A percentile compares a stretch with the other conserved stretches of the same genome.
These are phyloP conservation scores for Laterallus jamaicensis DNA, from an alignment of 2,113 vertebrate species.

Conservation along the genomic window DNA sequence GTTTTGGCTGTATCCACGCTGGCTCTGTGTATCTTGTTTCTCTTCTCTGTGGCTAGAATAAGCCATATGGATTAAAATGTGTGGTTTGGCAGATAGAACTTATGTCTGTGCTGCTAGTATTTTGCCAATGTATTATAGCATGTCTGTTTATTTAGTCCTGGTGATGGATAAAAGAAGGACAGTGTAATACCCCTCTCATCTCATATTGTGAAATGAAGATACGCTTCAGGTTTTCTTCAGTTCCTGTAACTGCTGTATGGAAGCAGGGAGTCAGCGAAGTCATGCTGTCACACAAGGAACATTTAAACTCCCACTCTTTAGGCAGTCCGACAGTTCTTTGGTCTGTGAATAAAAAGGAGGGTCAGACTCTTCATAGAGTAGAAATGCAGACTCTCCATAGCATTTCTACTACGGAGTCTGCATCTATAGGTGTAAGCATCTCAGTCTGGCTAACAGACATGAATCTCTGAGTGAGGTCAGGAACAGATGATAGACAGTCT, in stretches of 20 bases:
- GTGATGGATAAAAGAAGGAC: not conserved
- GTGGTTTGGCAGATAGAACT: slow-evolving; percentile 5
- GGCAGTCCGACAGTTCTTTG: not conserved
- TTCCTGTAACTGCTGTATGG: not conserved
- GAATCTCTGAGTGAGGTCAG: not conserved
- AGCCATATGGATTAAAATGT: not conserved
- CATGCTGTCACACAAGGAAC: not conserved
- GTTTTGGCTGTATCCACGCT: not conserved
- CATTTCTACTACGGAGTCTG: not conserved
- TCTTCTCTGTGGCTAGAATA: not conserved
- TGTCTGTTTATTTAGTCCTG: not conserved
- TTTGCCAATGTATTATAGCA: not conserved
- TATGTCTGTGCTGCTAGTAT: not conserved
- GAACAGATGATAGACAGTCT: not conserved
- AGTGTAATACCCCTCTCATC: not conserved
- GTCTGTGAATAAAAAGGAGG: not conserved
- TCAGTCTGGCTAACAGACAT: not conserved
- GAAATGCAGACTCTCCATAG: not conserved
- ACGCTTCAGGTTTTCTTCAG: not conserved
- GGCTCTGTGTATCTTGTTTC: not conserved
- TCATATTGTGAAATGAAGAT: not conserved
- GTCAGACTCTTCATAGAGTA: not conserved
- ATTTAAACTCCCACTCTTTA: not conserved
- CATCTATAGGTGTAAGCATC: not conserved
- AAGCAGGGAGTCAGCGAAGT: not conserved